phyloP scores from a whole-genome alignment of 2,888 invertebrate species.

The Panzeria rudis region DNA sequence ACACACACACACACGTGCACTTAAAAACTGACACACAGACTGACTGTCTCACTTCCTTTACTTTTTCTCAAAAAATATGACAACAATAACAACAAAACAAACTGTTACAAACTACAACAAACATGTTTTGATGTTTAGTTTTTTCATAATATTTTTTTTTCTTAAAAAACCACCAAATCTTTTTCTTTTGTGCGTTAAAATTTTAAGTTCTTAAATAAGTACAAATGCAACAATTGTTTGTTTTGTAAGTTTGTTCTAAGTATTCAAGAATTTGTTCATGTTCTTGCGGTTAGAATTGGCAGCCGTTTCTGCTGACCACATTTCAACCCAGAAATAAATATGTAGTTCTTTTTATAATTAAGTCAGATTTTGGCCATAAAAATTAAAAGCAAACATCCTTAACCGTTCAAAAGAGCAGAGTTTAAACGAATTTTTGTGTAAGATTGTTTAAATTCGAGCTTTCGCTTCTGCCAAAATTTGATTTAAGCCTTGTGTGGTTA shows the following conservation, averaged over 20 bases:
- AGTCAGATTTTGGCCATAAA: constrained; percentile 43
- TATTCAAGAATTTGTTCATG: constrained; percentile 8
- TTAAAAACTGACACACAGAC: constrained; percentile 41
- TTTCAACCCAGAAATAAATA: constrained; percentile 6
- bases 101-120: constrained; percentile 62
- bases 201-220: constrained; percentile 16
- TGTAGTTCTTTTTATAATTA: constrained; percentile 30
- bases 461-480: constrained; percentile 13
- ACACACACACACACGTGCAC: not conserved
- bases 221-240: constrained; percentile 4
- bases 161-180: constrained; percentile 45
- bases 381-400: constrained; percentile 14
- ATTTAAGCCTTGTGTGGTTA: not conserved
- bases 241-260: constrained; percentile 3
- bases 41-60: constrained; percentile 52
- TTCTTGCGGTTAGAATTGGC: constrained; percentile 27
- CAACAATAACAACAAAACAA: constrained; percentile 42
- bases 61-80: constrained; percentile 34
- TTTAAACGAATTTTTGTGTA: constrained; percentile 17
- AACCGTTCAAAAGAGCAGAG: constrained; percentile 42
- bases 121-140: constrained; percentile 43
- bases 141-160: constrained; percentile 26
- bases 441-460: constrained; percentile 29
- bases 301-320: constrained; percentile 49
- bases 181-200: constrained; percentile 54